Conservation (phyloP, 2,113 vertebrate genomes). For the Oceanodroma tethys region DNA sequence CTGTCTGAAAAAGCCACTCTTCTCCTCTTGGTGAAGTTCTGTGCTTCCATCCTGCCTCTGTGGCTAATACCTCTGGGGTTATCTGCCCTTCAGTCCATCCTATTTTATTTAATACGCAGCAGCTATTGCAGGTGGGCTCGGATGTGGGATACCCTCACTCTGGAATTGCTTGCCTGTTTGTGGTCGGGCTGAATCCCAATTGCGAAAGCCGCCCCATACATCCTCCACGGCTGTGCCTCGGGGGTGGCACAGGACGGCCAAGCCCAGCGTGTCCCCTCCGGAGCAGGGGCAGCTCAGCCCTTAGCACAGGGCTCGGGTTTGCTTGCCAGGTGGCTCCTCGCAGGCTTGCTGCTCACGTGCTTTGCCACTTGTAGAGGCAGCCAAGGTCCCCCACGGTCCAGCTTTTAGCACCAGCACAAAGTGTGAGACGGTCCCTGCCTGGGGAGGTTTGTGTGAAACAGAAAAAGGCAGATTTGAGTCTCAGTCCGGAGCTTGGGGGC, state of each 20-base stretch:
- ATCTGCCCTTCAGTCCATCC: background rate
- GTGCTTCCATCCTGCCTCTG: background rate
- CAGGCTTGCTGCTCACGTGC: background rate
- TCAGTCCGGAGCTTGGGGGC: background rate
- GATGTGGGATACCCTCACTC: background rate
- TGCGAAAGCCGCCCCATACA: background rate
- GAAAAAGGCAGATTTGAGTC: background rate
- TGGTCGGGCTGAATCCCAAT: background rate
- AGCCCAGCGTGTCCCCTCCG: background rate
- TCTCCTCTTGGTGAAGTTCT: background rate
- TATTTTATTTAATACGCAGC: rapidly evolving
- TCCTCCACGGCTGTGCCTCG: rapidly evolving
- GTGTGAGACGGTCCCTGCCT: background rate
- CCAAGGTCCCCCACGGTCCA: background rate
- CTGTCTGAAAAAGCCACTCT: background rate
- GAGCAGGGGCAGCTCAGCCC: background rate
- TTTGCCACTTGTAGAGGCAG: background rate
- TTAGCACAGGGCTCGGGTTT: background rate
- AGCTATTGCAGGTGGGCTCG: background rate
- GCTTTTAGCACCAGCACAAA: conserved; percentile 22
- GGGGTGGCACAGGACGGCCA: background rate
- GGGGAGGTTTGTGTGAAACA: background rate
- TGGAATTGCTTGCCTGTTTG: background rate
- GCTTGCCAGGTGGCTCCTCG: background rate
- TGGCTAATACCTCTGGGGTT: background rate